phyloP scores from a whole-genome alignment of 2,888 invertebrate genomes.

The Syrista parreyssii region DNA sequence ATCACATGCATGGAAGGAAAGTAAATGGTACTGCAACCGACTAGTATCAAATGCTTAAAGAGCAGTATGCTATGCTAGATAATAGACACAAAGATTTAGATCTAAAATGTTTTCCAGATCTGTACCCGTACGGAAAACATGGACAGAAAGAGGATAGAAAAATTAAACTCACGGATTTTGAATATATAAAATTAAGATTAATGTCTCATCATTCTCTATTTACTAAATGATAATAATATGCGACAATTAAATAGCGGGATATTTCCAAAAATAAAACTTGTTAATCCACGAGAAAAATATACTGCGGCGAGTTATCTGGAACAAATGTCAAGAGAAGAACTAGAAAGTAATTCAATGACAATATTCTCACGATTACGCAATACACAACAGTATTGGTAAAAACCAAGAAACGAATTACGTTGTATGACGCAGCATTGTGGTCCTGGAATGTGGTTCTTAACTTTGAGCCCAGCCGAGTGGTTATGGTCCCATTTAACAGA shows the following conservation, averaged over 20 bases:
- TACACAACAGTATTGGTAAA: conserved; percentile 35
- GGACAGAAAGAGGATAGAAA: neutral
- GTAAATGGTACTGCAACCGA: no score
- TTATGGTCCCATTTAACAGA: conserved; percentile 45
- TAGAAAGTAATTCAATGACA: conserved; percentile 33
- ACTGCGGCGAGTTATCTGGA: neutral
- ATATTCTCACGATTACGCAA: conserved; percentile 35
- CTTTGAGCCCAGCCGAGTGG: conserved; percentile 40
- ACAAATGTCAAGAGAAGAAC: conserved; percentile 10
- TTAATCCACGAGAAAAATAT: no score
- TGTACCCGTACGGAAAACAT: conserved; percentile 18
- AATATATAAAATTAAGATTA: conserved; percentile 1
- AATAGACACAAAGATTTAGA: conserved; percentile 23
- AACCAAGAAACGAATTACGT: conserved; percentile 28
- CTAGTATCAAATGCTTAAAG: conserved; percentile 27
- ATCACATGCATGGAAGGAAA: no score
- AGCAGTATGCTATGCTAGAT: conserved; percentile 26
- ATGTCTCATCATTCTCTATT: neutral
- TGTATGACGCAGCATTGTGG: conserved; percentile 42
- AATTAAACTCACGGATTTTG: neutral
- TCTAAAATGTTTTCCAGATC: conserved; percentile 29
- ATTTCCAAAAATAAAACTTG: neutral
- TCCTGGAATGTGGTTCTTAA: conserved; percentile 42
- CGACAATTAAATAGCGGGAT: neutral
- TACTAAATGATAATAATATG: neutral